These are phyloP conservation scores for Loripinus fragilis DNA, from an alignment of 2,888 invertebrate species.

Conservation along the genomic window DNA sequence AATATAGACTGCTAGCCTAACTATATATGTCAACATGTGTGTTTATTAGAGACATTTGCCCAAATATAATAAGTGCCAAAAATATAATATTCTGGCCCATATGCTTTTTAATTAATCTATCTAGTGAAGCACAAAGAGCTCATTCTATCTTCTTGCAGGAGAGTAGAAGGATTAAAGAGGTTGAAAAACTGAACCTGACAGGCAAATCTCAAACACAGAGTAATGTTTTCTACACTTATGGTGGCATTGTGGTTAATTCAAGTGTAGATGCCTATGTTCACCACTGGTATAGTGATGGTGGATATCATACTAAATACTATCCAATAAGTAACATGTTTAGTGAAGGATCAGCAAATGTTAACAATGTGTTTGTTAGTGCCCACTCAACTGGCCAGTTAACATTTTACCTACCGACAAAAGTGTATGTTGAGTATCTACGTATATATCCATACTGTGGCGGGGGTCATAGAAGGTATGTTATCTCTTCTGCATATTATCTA, in stretches of 20 bases:
- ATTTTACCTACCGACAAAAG: slow-evolving; percentile 62
- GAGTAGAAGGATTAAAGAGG: slow-evolving; percentile 60
- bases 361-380: slow-evolving; percentile 30
- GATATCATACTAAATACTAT: slow-evolving; percentile 20
- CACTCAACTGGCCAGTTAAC: slow-evolving; percentile 39
- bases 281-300: neutral
- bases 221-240: slow-evolving; percentile 47
- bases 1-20: too few relatives aligned
- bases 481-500: too few relatives aligned
- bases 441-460: slow-evolving; percentile 65
- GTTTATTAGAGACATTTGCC: too few relatives aligned
- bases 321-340: slow-evolving; percentile 43
- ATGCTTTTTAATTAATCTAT: too few relatives aligned
- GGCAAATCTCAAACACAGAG: slow-evolving; percentile 25
- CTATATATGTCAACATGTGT: too few relatives aligned
- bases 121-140: too few relatives aligned
- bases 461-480: slow-evolving; percentile 3
- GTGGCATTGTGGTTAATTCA: slow-evolving; percentile 57
- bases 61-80: too few relatives aligned
- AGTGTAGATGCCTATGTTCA: slow-evolving; percentile 38
- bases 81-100: too few relatives aligned
- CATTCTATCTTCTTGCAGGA: neutral
- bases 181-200: slow-evolving; percentile 60
- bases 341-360: slow-evolving; percentile 33
- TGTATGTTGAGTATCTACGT: slow-evolving; percentile 64